These are phyloP conservation scores for Mayetiola destructor DNA, from an alignment of 2,888 invertebrate genomes.

Conservation along the genomic window DNA sequence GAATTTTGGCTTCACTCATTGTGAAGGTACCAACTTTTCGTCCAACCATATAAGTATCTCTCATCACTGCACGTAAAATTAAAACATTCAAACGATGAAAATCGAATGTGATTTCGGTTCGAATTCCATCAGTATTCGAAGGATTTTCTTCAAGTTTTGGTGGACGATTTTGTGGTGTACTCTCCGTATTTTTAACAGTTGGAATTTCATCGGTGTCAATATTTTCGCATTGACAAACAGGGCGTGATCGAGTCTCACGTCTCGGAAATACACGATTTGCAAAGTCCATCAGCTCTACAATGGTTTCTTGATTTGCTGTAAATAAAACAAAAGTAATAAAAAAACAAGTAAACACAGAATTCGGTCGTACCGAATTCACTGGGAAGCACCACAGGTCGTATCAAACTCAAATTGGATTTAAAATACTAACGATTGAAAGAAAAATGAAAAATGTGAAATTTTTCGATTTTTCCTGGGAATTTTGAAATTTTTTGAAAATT, in stretches of 20 bases:
- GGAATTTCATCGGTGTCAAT: not conserved
- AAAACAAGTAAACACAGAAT: too few species aligned
- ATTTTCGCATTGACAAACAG: constrained; percentile 14
- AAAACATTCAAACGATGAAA: constrained; percentile 83
- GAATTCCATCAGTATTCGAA: constrained; percentile 28
- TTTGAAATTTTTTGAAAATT: too few species aligned
- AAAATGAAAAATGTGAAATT: not conserved
- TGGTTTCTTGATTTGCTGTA: constrained; percentile 85
- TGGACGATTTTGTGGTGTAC: constrained; percentile 23
- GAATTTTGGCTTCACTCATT: constrained; percentile 77
- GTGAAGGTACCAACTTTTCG: constrained; percentile 90
- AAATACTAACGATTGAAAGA: too few species aligned
- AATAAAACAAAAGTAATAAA: constrained; percentile 6
- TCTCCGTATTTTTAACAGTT: constrained; percentile 20
- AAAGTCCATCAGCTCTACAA: constrained; percentile 85
- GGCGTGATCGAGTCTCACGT: constrained; percentile 21
- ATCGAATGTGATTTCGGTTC: constrained; percentile 79
- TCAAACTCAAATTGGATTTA: too few species aligned
- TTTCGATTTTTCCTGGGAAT: not conserved
- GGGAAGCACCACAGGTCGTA: too few species aligned
- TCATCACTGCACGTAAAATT: constrained; percentile 63
- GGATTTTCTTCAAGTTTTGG: constrained; percentile 20
- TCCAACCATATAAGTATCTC: constrained; percentile 54
- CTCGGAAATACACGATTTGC: constrained; percentile 53
- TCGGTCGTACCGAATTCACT: too few species aligned